Evolutionary conservation across 2,888 invertebrate genomes (phyloP), one percentile per base, ranked within the genome.

Genomic region (Thelaira solivaga): DNA sequence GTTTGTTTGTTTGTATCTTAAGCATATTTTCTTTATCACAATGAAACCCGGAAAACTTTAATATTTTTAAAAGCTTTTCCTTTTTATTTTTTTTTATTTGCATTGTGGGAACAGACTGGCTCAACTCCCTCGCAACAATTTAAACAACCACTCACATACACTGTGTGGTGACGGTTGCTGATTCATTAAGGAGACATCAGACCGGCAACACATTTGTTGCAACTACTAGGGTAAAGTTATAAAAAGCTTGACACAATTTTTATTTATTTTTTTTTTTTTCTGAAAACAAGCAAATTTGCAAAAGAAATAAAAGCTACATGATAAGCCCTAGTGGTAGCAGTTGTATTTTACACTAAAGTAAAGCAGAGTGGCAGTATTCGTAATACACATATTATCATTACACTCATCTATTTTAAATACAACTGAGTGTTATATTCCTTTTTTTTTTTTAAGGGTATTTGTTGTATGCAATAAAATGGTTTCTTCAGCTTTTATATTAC

Each of bases 1-100:
- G 18, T 16, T 45, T 34, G 34, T 55, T 29, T 18, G 43, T 11
- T 22, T 2, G 1, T 31, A 34, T 62, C 61, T 45, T 45, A 18
- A 53, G 11, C 61, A 62, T 55, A 62, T 62, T 62, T 62, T 71
- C 45, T 20, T 71, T 71, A 71, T 71, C 71, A 53, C 51, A 49
- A 39, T 43, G 18, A 47, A 72, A 72, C 71, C 76, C 76, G 76
- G 76, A 76, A 76, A 72, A 76, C 67, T 76, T 72, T 76, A 67
- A 76, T 72, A 67, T 43, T 76, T 76, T 72, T 72, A 72, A 76
- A 76, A 76, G 67, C 61, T 62, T 64, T 39, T 55, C 43, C 20
- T 11, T 67, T 43, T n/a, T n/a, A n/a, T n/a, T n/a, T 47, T 39
- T 41, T 13, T 45, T 10, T 26, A 13, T 53, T 68, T 29, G 45